Evolutionary conservation across 2,797 vertebrate genomes (phyloP).

Genomic region (Lutjanus argentimaculatus): DNA sequence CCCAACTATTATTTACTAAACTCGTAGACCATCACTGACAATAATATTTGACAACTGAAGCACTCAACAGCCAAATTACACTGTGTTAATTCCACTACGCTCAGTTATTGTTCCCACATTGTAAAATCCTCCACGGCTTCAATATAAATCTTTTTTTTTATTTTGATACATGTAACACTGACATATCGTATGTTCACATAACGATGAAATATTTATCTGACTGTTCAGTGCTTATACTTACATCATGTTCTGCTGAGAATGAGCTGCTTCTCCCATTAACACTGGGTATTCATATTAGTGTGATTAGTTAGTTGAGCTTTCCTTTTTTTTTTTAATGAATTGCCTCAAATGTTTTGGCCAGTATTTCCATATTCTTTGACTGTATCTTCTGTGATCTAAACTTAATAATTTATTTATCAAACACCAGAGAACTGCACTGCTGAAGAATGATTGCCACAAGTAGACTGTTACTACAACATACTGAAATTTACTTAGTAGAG

Average conservation of each 20-base stretch:
- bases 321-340: too few species aligned
- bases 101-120: not conserved
- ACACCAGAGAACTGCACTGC: not conserved
- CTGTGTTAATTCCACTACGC: not conserved
- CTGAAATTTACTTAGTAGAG: not conserved
- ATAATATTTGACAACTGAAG: not conserved
- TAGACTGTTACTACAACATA: not conserved
- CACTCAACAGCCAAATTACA: not conserved
- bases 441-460: not conserved
- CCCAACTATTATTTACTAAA: slow-evolving; percentile 6
- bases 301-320: too few species aligned
- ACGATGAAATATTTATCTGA: too few species aligned
- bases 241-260: not conserved
- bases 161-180: not conserved
- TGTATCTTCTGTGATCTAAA: not conserved
- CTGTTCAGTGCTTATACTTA: not conserved
- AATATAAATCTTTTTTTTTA: not conserved
- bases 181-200: too few species aligned
- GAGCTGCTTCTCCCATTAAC: not conserved
- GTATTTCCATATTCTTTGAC: not conserved
- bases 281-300: not conserved
- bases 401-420: not conserved
- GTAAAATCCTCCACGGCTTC: not conserved
- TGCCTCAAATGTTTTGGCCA: too few species aligned
- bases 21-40: not conserved